Base-by-base conservation (phyloP, 2,888 invertebrate genomes). In the Torymus aiolomorphi region DNA sequence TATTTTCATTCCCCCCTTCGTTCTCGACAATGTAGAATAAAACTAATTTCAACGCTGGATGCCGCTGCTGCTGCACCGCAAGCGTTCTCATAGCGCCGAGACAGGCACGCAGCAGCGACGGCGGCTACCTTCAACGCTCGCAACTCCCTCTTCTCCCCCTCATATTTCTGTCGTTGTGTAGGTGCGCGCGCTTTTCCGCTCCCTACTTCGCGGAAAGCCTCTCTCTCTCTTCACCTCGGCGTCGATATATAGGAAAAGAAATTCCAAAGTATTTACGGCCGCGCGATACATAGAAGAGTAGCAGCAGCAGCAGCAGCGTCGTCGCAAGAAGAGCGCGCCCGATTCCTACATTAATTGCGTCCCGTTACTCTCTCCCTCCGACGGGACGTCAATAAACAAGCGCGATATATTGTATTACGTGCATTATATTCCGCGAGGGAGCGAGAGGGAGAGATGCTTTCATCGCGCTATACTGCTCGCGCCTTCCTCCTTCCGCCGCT, bases 371-470 rank as follows among this genome's bases (percentile, higher is more conserved):
- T 31, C 80, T 13, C n/a, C 11, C 16, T 54, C 24, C 18, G 82
- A 61, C 79, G 78, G 81, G 76, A 69, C 62, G 76, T 80, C 82
- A 80, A 84, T 83, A 83, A 84, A 84, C 82, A 82, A 83, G 80
- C 76, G 78, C 81, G 83, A 84, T 83, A 83, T 83, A 83, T 84
- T 82, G 84, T 80, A 82, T 78, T 75, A 78, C 73, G 80, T 74
- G 80, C 78, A 82, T 83, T 81, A 80, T 82, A 82, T 77, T 80
- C 61, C 24, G 14, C 31, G 31, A 80, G 54, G 67, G 3, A 31
- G 31, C 31, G 31, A 31, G 31, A 31, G 31, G 2, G 31, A 31
- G 31, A 31, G 31, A 31, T 31, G 31, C 31, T 1, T 3, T 31
- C 20, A 65, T 54, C 54, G n/a, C 2, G 13, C 61, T 12, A 13